Evolutionary conservation across 2,888 invertebrate genomes (phyloP), one percentile per base, ranked within the genome.

Genomic region (Rhaphigaster nebulosa): DNA sequence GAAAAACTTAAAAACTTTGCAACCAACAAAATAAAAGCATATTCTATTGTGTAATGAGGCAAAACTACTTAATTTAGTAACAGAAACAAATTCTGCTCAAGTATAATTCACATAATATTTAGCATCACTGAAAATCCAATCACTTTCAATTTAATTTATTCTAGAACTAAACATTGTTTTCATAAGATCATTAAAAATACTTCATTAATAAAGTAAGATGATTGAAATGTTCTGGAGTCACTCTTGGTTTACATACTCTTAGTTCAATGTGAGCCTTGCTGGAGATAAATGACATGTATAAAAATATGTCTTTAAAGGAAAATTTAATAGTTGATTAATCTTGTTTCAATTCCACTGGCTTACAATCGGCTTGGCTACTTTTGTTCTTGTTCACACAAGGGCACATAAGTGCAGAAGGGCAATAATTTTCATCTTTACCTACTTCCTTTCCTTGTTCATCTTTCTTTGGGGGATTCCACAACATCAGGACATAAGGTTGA

Each of bases 401-500:
- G 41, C 90, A 90, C 84, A 90, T 60, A 2, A 90, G 56, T 10
- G 90, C 90, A 26, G 90, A 90, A 34, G 90, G 90, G 23, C 90
- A 90, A 90, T 90, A 87, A 87, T 90, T 87, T 56, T 90, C 87
- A 52, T 87, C 90, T 60, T 38, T 87, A 56, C 84, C 90, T 1
- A 20, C 54, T n/a, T 38, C 87, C n/a, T 91, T 90, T 20, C 60
- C 88, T 20, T 54, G 89, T 41, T 91, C 91, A 29, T 91, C 90
- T 13, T 91, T 91, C 60, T 92, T 91, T 20, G 90, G 91, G 23
- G 96, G 97, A 93, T 97, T 97, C 97, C 97, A 98, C 93, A 96
- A 96, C 92, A 96, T 96, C 89, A 97, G 93, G 88, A 98, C 94
- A 92, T 97, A 95, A 0, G 98, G 98, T 93, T 98, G 97, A 91